Percentiles rank a stretch among this genome's conserved stretches.
Evolutionary conservation across 1,140 invertebrate genomes (phyloP).

Genomic region (Harpegnathos saltator): DNA sequence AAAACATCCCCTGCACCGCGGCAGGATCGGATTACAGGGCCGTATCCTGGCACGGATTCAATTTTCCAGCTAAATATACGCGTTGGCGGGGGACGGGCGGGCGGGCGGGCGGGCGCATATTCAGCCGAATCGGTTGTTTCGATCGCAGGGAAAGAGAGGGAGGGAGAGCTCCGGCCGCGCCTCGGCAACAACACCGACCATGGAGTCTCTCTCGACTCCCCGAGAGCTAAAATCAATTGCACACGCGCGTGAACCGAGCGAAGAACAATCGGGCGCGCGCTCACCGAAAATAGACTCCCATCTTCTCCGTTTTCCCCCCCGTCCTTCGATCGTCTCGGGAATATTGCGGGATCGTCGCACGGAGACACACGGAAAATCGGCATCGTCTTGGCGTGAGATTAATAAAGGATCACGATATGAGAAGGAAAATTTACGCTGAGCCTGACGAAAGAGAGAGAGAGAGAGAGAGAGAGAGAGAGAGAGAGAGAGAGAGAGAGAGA

Average conservation of each 20-base stretch:
- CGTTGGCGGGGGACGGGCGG: constrained; percentile 3
- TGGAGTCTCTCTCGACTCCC: constrained; percentile 33
- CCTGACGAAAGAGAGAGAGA: no score
- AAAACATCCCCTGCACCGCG: constrained; percentile 47
- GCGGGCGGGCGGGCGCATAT: no score
- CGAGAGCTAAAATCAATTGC: constrained; percentile 57
- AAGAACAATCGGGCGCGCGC: constrained; percentile 45
- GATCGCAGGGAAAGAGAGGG: no score
- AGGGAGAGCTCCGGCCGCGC: constrained; percentile 16
- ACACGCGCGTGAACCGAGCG: constrained; percentile 7
- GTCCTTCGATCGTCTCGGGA: neutral
- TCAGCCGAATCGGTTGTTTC: constrained; percentile 68
- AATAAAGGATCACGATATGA: no score
- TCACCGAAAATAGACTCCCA: constrained; percentile 33
- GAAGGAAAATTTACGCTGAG: no score
- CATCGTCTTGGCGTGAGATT: no score
- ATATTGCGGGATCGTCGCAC: neutral
- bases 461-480: no score
- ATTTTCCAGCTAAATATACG: constrained; percentile 72
- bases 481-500: no score
- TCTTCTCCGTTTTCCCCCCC: no score
- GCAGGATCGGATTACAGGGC: constrained; percentile 72
- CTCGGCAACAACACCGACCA: constrained; percentile 42
- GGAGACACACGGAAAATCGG: constrained; percentile 11
- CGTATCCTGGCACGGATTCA: constrained; percentile 71